phyloP scores from a whole-genome alignment of 2,797 vertebrate genomes.

The Takifugu rubripes region DNA sequence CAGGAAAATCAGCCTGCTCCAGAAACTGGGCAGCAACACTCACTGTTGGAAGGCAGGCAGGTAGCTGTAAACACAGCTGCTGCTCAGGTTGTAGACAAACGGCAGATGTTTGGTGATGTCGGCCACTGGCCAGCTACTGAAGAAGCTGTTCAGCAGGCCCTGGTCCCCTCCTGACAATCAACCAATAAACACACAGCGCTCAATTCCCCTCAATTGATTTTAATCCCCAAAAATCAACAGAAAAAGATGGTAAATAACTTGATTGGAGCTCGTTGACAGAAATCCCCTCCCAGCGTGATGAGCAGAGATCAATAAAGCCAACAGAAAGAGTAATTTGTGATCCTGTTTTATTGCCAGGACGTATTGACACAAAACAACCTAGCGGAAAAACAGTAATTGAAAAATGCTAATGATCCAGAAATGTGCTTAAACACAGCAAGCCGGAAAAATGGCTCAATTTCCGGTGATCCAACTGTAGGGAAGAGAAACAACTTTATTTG shows the following conservation, averaged over 20 bases:
- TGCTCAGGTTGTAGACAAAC: constrained; percentile 82
- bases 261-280: neutral
- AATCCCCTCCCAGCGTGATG: neutral
- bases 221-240: no score
- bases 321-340: neutral
- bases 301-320: neutral
- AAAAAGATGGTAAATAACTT: neutral
- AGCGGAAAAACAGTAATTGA: neutral
- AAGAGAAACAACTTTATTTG: no score
- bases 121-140: constrained; percentile 73
- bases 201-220: no score
- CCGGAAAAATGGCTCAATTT: neutral
- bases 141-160: constrained; percentile 84
- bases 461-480: no score
- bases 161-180: constrained; percentile 82
- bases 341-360: neutral
- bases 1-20: no score
- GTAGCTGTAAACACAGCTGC: constrained; percentile 76
- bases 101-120: constrained; percentile 81
- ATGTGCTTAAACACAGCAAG: neutral
- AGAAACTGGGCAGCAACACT: constrained; percentile 40
- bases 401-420: neutral
- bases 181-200: neutral
- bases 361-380: neutral
- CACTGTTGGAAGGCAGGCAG: constrained; percentile 83